Base-by-base conservation (phyloP, 92 coral and sea anemone genomes). In the Umimayanthus chanpuru region DNA sequence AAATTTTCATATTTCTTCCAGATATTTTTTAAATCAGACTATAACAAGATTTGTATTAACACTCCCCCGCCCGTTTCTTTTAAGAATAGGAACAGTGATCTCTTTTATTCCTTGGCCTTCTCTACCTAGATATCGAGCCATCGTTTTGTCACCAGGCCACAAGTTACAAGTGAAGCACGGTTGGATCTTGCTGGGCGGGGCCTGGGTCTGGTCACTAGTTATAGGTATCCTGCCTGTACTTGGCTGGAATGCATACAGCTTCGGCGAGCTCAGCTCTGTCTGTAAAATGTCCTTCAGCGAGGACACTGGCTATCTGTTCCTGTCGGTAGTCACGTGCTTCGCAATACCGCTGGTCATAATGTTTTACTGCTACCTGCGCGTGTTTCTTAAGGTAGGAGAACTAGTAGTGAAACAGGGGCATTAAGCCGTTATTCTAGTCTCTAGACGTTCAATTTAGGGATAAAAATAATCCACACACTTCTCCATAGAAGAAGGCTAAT, bases 81-180 rank as follows among this genome's bases (percentile, higher is more conserved):
- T n/a, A n/a, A n/a, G n/a, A n/a, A n/a, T n/a, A n/a, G n/a, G n/a
- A n/a, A n/a, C n/a, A n/a, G n/a, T n/a, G n/a, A n/a, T n/a, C n/a
- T 67, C 15, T 5, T 5, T n/a, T 6, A 29, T 81, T 72, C 64
- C 67, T 85, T 41, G 20, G 15, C 39, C 67, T 10, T 30, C 36
- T 74, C 38, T 21, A 26, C 43, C 43, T 81, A 97, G 99, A 81
- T 97, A 97, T 78, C 93, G 95, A 8, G 99, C 99, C 66, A 97
- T 97, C 82, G 99, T 95, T 36, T 96, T 95, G 29, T 87, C 94
- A 28, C 98, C 98, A 65, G 99, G 99, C 11, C 86, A 75, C 32
- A 96, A 94, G 76, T 61, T 97, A 12, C 95, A 85, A 72, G 81
- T 53, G 41, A 91, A 88, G 41, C 96, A 97, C 50, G 97, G 97